Conservation (phyloP, 2,888 invertebrate species). For the Masnerella sp. region DNA sequence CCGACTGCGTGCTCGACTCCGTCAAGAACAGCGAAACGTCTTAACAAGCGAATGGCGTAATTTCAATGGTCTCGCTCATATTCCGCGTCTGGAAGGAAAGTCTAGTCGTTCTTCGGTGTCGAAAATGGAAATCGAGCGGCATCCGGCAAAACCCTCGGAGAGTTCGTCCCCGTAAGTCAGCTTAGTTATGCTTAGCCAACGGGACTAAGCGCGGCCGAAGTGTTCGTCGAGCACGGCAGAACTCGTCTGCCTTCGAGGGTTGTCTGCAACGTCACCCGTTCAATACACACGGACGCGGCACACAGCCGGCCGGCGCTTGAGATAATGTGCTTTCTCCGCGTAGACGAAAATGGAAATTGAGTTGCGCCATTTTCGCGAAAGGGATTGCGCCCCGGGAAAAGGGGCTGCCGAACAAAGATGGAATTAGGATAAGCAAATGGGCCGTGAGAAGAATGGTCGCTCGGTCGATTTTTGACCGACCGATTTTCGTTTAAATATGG, state of each 20-base stretch:
- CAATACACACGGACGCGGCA: slow-evolving; percentile 32
- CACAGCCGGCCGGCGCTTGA: slow-evolving; percentile 10
- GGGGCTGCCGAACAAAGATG: slow-evolving; percentile 40
- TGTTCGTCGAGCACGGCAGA: slow-evolving; percentile 40
- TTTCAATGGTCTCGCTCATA: slow-evolving; percentile 15
- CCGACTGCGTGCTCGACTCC: not conserved
- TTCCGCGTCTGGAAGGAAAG: slow-evolving; percentile 8
- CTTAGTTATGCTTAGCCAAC: slow-evolving; percentile 56
- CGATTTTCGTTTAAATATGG: no score
- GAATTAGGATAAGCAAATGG: slow-evolving; percentile 49
- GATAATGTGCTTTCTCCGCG: slow-evolving; percentile 48
- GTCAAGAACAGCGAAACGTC: slow-evolving; percentile 8
- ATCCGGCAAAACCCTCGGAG: slow-evolving; percentile 33
- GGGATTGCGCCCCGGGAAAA: slow-evolving; percentile 35
- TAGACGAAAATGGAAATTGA: slow-evolving; percentile 56
- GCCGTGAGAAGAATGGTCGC: slow-evolving; percentile 43
- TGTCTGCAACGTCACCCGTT: slow-evolving; percentile 46
- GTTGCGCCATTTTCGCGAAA: slow-evolving; percentile 51
- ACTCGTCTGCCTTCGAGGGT: slow-evolving; percentile 50
- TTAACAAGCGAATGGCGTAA: slow-evolving; percentile 18
- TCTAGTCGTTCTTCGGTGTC: slow-evolving; percentile 27
- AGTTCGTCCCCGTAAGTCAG: slow-evolving; percentile 43
- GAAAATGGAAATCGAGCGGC: slow-evolving; percentile 43
- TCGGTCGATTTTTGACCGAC: no score
- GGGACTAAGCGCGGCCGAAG: slow-evolving; percentile 41